Evolutionary conservation across 2,797 vertebrate genomes (phyloP), one percentile per base, ranked within the genome.

Genomic region (Characodon lateralis): DNA sequence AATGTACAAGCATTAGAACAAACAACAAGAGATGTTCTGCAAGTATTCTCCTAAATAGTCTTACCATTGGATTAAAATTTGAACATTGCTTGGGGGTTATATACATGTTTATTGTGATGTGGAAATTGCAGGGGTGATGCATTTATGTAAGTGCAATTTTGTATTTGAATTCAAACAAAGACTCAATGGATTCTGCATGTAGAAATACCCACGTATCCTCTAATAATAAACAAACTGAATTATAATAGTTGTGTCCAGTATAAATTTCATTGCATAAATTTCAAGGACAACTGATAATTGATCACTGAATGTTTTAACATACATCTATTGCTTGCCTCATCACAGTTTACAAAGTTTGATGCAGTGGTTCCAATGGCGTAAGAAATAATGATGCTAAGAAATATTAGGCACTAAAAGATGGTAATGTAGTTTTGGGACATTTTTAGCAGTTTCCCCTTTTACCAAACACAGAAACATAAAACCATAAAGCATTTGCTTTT

Each of bases 141-240:
- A 55, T 71, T 77, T 71, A 78, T 78, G 70, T 56, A 68, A 83
- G 83, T 78, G 74, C 53, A 53, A 56, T 87, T 80, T 81, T 80
- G 53, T 80, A 86, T 85, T 86, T 82, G 87, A 79, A 24, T 56
- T 35, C 35, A 35, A 35, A 35, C 6, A 24, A 55, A 55, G 63
- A 72, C 41, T 81, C 68, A 78, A 41, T 66, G 22, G 53, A 51
- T 41, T 50, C 70, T 77, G 65, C 59, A 56, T 12, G 18, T n/a
- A 75, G 41, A 69, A 85, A 79, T 51, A 81, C 79, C 61, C 63
- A n/a, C 61, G 70, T n/a, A 66, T 68, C 41, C 71, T 71, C 28
- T 58, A 70, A 20, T 79, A 58, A 83, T 68, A 72, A 55, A 2
- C 26, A 58, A 22, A 28, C 18, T 73, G 20, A 78, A 24, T 70